Conservation (phyloP, 2,888 invertebrate species). For the Dinocampus coccinellae region DNA sequence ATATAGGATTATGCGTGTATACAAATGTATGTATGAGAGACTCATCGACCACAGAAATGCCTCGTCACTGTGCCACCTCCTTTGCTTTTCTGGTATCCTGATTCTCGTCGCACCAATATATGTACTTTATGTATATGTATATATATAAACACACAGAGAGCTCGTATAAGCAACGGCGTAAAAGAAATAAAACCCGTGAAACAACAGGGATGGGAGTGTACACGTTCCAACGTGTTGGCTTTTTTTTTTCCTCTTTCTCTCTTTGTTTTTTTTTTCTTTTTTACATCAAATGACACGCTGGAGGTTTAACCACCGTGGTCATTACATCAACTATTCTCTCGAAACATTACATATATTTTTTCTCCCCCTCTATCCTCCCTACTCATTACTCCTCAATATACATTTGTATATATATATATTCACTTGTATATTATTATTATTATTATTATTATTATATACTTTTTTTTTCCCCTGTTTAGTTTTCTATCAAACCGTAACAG, state of each 20-base stretch:
- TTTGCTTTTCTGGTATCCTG: slow-evolving; percentile 7
- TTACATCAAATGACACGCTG: slow-evolving; percentile 47
- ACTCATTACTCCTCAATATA: neutral
- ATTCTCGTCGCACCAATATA: neutral
- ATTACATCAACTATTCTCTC: slow-evolving; percentile 39
- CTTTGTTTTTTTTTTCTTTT: slow-evolving; percentile 46
- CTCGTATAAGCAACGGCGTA: slow-evolving; percentile 19
- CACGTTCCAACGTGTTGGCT: slow-evolving; percentile 49
- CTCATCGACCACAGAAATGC: slow-evolving; percentile 28
- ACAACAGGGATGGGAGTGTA: no score
- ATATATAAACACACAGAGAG: slow-evolving; percentile 29
- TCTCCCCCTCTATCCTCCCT: neutral
- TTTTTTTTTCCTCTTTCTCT: no score
- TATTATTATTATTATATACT: neutral
- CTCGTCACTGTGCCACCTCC: slow-evolving; percentile 31
- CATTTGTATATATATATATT: slow-evolving; percentile 23
- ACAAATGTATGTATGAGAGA: slow-evolving; percentile 12
- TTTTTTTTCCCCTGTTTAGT: slow-evolving; percentile 54
- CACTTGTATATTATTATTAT: neutral
- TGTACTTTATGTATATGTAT: slow-evolving; percentile 14
- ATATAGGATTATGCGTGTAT: slow-evolving; percentile 22
- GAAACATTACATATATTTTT: slow-evolving; percentile 21
- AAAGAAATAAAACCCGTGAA: slow-evolving; percentile 17
- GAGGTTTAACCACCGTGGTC: slow-evolving; percentile 43
- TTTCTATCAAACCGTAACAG: slow-evolving; percentile 63